phyloP scores from a whole-genome alignment of 2,113 vertebrate genomes.

The Tachysurus fulvidraco region DNA sequence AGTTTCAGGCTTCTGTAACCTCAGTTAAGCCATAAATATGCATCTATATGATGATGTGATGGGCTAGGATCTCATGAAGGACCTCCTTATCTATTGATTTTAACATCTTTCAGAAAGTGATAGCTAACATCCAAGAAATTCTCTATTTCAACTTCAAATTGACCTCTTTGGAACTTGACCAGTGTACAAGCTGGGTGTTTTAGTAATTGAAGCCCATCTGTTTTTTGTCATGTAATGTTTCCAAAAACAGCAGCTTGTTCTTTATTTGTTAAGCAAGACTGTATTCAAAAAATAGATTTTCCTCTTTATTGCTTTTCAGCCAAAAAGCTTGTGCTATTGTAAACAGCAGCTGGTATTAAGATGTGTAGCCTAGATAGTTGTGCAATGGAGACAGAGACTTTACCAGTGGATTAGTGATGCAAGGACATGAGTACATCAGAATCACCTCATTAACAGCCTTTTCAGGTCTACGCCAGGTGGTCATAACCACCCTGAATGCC shows the following conservation, averaged over 20 bases:
- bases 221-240: conserved; percentile 24
- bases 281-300: conserved; percentile 52
- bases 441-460: conserved; percentile 8
- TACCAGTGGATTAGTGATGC: background rate
- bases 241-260: conserved; percentile 47
- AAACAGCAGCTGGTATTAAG: conserved; percentile 23
- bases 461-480: background rate
- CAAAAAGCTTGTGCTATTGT: conserved; percentile 23
- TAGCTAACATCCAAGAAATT: background rate
- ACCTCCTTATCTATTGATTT: background rate
- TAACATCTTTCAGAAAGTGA: background rate
- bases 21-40: background rate
- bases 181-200: background rate
- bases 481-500: background rate
- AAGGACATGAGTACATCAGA: conserved; percentile 10
- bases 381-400: conserved; percentile 27
- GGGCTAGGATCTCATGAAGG: background rate
- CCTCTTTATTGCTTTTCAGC: conserved; percentile 7
- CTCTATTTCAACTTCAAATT: background rate
- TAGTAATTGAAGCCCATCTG: conserved; percentile 16
- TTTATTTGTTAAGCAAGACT: conserved; percentile 46
- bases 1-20: background rate
- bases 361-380: conserved; percentile 33
- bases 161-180: background rate
- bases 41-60: background rate